Conservation (phyloP, 2,888 invertebrate species). For the Dynastes hyllus region DNA sequence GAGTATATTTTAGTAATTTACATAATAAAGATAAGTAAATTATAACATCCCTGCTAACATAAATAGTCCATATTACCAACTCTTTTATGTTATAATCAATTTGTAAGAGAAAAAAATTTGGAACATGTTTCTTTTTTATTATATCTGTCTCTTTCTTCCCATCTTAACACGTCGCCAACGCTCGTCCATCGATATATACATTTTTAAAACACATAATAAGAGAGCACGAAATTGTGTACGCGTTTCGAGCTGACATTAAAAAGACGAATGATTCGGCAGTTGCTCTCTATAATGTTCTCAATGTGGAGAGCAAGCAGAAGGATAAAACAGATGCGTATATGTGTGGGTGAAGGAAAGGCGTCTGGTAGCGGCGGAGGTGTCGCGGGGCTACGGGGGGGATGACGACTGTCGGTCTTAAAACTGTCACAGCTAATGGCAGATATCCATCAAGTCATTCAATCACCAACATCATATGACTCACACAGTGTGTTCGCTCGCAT, state of each 20-base stretch:
- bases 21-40: neutral
- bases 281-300: slow-evolving; percentile 59
- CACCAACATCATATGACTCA: slow-evolving; percentile 68
- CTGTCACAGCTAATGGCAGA: slow-evolving; percentile 72
- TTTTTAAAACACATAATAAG: slow-evolving; percentile 35
- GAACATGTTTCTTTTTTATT: neutral
- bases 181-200: slow-evolving; percentile 1
- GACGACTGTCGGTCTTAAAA: slow-evolving; percentile 67
- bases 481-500: slow-evolving; percentile 44
- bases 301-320: slow-evolving; percentile 54
- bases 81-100: neutral
- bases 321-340: slow-evolving; percentile 63
- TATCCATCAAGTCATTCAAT: slow-evolving; percentile 72
- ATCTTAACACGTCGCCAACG: slow-evolving; percentile 1
- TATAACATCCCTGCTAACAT: neutral
- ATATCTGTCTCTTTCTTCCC: neutral
- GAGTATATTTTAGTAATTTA: neutral
- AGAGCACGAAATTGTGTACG: slow-evolving; percentile 2
- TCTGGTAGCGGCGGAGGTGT: slow-evolving; percentile 48
- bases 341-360: slow-evolving; percentile 57
- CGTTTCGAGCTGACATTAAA: slow-evolving; percentile 61
- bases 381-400: slow-evolving; percentile 53
- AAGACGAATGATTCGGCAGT: slow-evolving; percentile 67
- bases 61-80: neutral
- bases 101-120: neutral